These are phyloP conservation scores for Harpagoxenus sublaevis DNA, from an alignment of 2,888 invertebrate species.

Conservation along the genomic window DNA sequence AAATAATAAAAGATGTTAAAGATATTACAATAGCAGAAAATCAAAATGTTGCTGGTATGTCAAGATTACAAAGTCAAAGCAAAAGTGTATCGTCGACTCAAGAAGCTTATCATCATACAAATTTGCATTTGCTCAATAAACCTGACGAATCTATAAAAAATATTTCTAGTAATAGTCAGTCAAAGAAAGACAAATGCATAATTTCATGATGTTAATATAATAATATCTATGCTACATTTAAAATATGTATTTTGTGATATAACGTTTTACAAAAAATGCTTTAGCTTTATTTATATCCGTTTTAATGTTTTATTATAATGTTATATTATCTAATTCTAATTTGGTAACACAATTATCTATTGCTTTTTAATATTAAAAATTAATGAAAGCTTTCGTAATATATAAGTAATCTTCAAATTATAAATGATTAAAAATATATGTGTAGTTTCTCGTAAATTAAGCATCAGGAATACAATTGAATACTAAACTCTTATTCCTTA, in stretches of 20 bases:
- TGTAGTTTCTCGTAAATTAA: background rate
- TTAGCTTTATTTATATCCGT: background rate
- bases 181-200: slow-evolving; percentile 81
- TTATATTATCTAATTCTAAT: slow-evolving; percentile 1
- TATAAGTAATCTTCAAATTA: background rate
- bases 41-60: background rate
- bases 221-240: background rate
- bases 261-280: background rate
- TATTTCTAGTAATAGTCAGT: slow-evolving; percentile 52
- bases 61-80: background rate
- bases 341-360: background rate
- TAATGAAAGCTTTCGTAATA: background rate
- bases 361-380: slow-evolving; percentile 16
- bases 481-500: background rate
- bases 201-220: slow-evolving; percentile 71
- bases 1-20: background rate
- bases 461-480: too few species aligned
- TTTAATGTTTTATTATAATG: background rate
- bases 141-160: slow-evolving; percentile 45
- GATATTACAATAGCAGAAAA: slow-evolving; percentile 27
- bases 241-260: slow-evolving; percentile 7
- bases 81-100: slow-evolving; percentile 10
- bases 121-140: slow-evolving; percentile 53
- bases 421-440: background rate
- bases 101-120: slow-evolving; percentile 44